These are phyloP conservation scores for Rousettus leschenaultii DNA, from an alignment of 2,113 vertebrate genomes.

Conservation along the genomic window DNA sequence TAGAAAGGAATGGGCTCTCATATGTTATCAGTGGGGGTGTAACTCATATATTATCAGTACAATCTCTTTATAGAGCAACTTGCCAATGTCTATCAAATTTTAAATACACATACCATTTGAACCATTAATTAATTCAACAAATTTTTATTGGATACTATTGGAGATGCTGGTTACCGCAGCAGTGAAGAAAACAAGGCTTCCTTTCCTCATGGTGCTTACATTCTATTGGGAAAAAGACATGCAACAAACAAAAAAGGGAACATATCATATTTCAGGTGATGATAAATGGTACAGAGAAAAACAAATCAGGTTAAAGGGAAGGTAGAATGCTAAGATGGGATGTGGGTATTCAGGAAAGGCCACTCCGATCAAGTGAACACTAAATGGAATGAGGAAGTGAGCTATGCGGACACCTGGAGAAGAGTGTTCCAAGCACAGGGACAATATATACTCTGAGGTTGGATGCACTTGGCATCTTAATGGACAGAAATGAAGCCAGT, in stretches of 20 bases:
- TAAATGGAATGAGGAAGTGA: background rate
- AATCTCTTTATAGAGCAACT: background rate
- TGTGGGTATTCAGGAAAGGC: background rate
- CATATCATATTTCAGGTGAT: background rate
- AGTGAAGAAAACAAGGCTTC: background rate
- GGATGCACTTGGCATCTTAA: background rate
- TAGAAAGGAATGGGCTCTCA: background rate
- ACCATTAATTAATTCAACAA: background rate
- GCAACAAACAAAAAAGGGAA: background rate
- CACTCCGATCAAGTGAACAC: background rate
- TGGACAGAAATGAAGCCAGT: background rate
- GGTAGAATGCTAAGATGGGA: background rate
- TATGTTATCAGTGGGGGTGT: background rate
- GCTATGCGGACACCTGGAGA: background rate
- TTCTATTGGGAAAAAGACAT: background rate
- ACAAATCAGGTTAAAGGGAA: slow-evolving; percentile 16
- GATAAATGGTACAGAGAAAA: background rate
- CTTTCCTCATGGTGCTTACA: background rate
- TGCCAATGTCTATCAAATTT: background rate
- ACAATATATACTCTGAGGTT: background rate
- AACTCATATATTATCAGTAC: background rate
- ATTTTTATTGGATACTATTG: background rate
- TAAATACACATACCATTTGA: background rate
- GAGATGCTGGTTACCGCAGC: background rate
- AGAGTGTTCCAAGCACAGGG: background rate